Conservation (phyloP, 2,888 invertebrate genomes). For the Brassicogethes aeneus region DNA sequence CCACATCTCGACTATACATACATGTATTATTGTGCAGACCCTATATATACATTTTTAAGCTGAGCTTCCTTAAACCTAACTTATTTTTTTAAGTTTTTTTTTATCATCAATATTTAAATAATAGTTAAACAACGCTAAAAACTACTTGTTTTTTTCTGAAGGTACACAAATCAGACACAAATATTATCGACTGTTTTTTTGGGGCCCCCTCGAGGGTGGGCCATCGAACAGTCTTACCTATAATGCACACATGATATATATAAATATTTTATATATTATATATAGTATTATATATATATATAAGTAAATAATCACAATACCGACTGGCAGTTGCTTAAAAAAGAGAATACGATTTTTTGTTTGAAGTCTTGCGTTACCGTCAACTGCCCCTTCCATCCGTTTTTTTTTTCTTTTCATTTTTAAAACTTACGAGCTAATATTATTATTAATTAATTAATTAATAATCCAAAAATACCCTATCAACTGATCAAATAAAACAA, state of each 20-base stretch:
- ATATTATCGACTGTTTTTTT: constrained; percentile 14
- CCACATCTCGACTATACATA: constrained; percentile 18
- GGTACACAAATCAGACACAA: constrained; percentile 42
- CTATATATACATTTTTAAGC: constrained; percentile 30
- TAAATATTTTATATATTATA: constrained; percentile 16
- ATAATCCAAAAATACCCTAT: constrained; percentile 28
- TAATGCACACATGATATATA: constrained; percentile 34
- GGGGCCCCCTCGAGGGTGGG: constrained; percentile 1
- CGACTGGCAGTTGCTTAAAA: constrained; percentile 20
- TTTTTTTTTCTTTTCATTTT: constrained; percentile 17
- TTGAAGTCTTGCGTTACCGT: constrained; percentile 1
- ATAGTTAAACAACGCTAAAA: constrained; percentile 37
- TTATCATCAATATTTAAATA: constrained; percentile 26
- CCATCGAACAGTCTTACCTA: constrained; percentile 15
- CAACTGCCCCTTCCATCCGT: constrained; percentile 17
- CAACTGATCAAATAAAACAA: constrained; percentile 27
- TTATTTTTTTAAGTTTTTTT: constrained; percentile 25
- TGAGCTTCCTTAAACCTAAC: constrained; percentile 31
- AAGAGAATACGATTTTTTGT: not conserved
- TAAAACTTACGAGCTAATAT: constrained; percentile 21
- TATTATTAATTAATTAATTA: constrained; percentile 12
- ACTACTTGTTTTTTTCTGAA: constrained; percentile 30
- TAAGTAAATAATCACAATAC: constrained; percentile 37
- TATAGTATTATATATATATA: constrained; percentile 24
- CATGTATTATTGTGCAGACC: constrained; percentile 27